phyloP scores from a whole-genome alignment of 2,113 vertebrate species.

The Emydocephalus ijimae region DNA sequence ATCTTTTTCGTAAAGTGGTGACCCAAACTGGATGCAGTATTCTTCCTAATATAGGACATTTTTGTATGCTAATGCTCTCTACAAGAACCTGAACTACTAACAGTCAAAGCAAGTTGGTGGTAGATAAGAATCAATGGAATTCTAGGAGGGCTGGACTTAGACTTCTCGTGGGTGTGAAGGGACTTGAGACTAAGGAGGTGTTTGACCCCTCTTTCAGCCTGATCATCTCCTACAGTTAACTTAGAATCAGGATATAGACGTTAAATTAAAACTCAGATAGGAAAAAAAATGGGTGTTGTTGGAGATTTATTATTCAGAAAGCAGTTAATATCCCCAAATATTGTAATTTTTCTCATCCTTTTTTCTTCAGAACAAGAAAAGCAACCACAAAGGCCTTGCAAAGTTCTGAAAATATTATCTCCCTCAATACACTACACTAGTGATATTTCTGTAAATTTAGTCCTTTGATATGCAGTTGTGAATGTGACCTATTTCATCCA shows the following conservation, averaged over 20 bases:
- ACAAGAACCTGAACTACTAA: too few species aligned
- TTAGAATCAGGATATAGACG: background rate
- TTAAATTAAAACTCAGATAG: background rate
- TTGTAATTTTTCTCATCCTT: background rate
- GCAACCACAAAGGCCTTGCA: background rate
- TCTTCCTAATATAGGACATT: too few species aligned
- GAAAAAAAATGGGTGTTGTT: background rate
- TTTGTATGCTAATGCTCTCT: too few species aligned
- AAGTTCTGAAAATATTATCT: background rate
- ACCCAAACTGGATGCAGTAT: too few species aligned
- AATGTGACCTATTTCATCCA: background rate
- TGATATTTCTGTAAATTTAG: background rate
- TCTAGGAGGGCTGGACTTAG: too few species aligned
- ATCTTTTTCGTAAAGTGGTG: too few species aligned
- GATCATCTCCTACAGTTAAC: background rate
- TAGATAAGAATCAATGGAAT: too few species aligned
- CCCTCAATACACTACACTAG: background rate
- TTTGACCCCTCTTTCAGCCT: too few species aligned
- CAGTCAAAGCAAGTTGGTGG: too few species aligned
- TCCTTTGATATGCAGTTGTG: background rate
- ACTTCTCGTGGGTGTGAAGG: too few species aligned
- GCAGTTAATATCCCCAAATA: background rate
- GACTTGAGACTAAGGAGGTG: too few species aligned
- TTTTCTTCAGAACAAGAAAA: background rate
- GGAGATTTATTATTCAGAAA: background rate